Percentiles rank a stretch among this genome's conserved stretches.
Conservation (phyloP, 2,113 vertebrate genomes). For the Etheostoma spectabile region DNA sequence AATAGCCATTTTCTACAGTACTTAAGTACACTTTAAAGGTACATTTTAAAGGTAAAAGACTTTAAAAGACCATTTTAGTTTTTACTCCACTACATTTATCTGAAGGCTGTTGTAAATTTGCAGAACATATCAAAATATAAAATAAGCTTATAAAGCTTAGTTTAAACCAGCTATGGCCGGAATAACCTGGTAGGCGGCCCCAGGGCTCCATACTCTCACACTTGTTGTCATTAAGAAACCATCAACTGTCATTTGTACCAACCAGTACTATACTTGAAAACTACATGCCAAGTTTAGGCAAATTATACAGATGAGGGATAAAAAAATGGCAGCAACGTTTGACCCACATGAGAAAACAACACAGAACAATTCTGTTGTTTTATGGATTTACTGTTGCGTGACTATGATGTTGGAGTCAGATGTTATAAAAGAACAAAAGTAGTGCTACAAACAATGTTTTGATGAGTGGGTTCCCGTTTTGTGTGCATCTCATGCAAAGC, state of each 20-base stretch:
- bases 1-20: neutral
- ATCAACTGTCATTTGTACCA: too few relatives aligned
- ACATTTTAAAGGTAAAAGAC: neutral
- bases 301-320: neutral
- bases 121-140: neutral
- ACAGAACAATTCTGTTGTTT: neutral
- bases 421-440: conserved; percentile 5
- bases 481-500: conserved; percentile 19
- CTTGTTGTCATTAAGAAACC: neutral
- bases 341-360: conserved; percentile 2
- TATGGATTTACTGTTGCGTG: neutral
- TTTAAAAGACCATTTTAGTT: neutral
- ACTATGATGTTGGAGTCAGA: conserved; percentile 13
- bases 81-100: neutral
- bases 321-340: neutral
- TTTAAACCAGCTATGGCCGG: neutral
- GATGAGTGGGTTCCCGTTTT: conserved; percentile 14
- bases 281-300: neutral
- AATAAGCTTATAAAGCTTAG: neutral
- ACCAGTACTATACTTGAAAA: neutral
- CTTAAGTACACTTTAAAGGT: neutral
- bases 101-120: neutral
- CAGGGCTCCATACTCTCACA: neutral
- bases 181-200: neutral
- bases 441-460: neutral